phyloP scores from a whole-genome alignment of 2,113 vertebrate species.

The Osmerus mordax region DNA sequence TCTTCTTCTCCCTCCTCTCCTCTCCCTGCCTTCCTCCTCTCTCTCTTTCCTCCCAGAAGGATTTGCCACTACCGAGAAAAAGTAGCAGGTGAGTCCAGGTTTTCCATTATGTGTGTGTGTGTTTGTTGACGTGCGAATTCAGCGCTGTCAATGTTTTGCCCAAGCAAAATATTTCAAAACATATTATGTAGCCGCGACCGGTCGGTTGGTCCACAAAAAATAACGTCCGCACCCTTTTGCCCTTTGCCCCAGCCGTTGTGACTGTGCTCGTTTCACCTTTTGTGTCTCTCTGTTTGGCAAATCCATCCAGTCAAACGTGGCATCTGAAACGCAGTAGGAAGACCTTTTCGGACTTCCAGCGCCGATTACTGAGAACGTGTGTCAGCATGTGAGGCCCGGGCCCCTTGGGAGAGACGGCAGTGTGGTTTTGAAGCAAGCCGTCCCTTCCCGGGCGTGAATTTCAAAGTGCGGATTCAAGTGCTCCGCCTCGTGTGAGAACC shows the following conservation, averaged over 20 bases:
- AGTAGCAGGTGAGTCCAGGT: conserved; percentile 32
- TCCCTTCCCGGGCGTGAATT: neutral
- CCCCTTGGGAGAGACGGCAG: neutral
- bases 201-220: too few species aligned
- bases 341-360: neutral
- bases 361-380: neutral
- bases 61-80: conserved; percentile 36
- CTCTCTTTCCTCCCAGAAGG: conserved; percentile 32
- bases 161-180: too few species aligned
- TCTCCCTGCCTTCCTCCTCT: too few species aligned
- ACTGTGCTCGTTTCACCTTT: too few species aligned
- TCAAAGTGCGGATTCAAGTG: neutral
- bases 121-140: neutral
- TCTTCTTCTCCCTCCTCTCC: neutral
- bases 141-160: too few species aligned
- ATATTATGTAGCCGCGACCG: too few species aligned
- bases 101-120: neutral
- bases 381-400: neutral
- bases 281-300: neutral
- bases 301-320: too few species aligned
- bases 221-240: too few species aligned
- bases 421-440: neutral
- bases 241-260: too few species aligned
- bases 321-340: neutral
- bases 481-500: neutral